Base-by-base conservation (phyloP, 35 echinoderm and acorn worm species). In the Ptychodera flava region DNA sequence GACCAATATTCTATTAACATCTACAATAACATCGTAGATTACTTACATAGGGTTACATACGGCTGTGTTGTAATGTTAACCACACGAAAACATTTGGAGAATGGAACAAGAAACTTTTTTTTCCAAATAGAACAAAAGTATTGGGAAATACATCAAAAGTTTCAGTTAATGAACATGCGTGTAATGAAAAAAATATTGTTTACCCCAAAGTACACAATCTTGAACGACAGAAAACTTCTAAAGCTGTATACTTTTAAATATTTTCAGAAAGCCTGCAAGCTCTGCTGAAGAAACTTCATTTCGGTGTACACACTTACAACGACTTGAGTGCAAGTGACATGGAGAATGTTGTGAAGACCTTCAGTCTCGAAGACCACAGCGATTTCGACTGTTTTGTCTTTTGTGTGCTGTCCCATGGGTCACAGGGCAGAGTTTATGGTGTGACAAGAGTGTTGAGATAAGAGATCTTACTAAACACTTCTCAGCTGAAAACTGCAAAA, bases 401-500 rank as follows among this genome's bases (percentile, higher is more conserved):
- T 22, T 64, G 45, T 64, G 22, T 64, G 6, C 45, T 64, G 6
- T 64, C 45, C 6, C 45, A 64, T 64, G 45, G 45, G 6, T 6
- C 45, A 64, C 6, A 64, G 45, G 45, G 22, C 45, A 64, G 6
- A 6, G 45, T 64, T 6, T 64, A 64, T 64, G 45, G 45, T 64
- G 22, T 64, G 6, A 64, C 6, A 6, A 64, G 22, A 12, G 45
- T 64, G 22, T 64, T 12, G 45, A 64, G 45, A 64, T 64, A 64
- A 6, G 45, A 12, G 45, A 64, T 64, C 45, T 64, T 64, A 64
- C 45, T 12, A 64, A 22, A 64, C 45, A 22, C 36, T 91, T 91
- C 76, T 35, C 77, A 31, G 89, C 76, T 15, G 83, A 82, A 16
- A 80, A 35, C 1, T 91, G 84, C 32, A 83, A 78, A 16, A 81